Evolutionary conservation across 1,140 invertebrate species (phyloP).

Genomic region (Semibalanus balanoides): DNA sequence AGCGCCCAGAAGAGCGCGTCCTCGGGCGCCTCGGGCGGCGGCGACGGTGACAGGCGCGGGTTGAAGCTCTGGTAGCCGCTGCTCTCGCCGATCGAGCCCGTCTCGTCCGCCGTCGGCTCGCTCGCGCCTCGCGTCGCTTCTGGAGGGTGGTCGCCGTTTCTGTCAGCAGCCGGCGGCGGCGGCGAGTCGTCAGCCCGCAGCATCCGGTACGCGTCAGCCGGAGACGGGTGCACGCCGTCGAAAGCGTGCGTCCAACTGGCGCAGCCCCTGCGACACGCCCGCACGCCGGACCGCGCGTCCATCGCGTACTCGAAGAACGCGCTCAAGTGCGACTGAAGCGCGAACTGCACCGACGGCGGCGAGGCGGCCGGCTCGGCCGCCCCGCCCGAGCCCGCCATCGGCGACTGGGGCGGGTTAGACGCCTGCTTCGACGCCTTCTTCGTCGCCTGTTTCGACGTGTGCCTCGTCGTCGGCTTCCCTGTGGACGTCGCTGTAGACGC

Average conservation of each 20-base stretch:
- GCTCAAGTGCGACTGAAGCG: constrained; percentile 5
- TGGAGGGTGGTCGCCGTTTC: constrained; percentile 17
- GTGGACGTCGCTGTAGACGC: constrained; percentile 15
- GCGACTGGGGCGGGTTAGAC: constrained; percentile 11
- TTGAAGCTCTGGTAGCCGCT: constrained; percentile 72
- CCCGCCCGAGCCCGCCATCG: constrained; percentile 7
- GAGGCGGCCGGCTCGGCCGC: constrained; percentile 9
- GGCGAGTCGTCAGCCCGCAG: constrained; percentile 17
- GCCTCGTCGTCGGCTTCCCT: constrained; percentile 12
- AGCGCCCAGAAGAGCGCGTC: background rate
- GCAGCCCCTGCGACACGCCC: constrained; percentile 53
- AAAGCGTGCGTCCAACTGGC: constrained; percentile 59
- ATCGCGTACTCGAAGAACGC: constrained; percentile 42
- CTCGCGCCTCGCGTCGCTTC: constrained; percentile 9
- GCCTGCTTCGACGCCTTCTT: background rate
- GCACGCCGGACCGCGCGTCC: constrained; percentile 61
- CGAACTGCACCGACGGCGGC: background rate
- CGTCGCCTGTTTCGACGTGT: background rate
- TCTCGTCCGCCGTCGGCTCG: constrained; percentile 29
- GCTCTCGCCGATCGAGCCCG: constrained; percentile 59
- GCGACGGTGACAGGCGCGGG: constrained; percentile 4
- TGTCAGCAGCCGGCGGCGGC: constrained; percentile 13
- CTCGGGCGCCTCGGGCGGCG: background rate
- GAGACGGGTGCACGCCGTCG: constrained; percentile 42
- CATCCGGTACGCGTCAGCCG: constrained; percentile 21